A percentile compares a stretch with the other conserved stretches of the same genome.
Conservation (phyloP, 2,113 vertebrate species). For the Syngnathus floridae region DNA sequence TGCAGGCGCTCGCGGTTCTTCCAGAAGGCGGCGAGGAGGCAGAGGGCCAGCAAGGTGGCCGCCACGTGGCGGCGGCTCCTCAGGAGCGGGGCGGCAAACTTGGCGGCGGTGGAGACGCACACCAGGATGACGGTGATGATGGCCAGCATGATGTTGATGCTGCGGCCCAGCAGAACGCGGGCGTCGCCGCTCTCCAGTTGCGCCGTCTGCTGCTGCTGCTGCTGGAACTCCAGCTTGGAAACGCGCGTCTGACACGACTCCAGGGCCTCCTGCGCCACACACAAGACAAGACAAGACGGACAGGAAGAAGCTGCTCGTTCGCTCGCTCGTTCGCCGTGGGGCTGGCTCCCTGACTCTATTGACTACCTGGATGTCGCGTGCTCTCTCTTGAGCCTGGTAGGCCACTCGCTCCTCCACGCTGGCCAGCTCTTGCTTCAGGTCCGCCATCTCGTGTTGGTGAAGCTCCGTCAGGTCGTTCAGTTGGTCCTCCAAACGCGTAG, state of each 20-base stretch:
- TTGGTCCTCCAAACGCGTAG: conserved; percentile 85
- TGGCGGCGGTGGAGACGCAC: conserved; percentile 92
- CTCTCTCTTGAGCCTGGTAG: conserved; percentile 90
- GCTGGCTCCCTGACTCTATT: no score
- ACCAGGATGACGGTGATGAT: conserved; percentile 94
- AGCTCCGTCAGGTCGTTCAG: conserved; percentile 90
- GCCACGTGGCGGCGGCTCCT: conserved; percentile 85
- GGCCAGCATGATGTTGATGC: conserved; percentile 94
- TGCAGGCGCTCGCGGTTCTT: conserved; percentile 88
- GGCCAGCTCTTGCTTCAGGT: conserved; percentile 91
- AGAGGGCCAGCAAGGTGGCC: conserved; percentile 78
- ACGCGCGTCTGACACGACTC: conserved; percentile 93
- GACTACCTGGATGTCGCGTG: conserved; percentile 87
- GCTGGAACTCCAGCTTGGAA: conserved; percentile 93
- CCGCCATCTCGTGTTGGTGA: conserved; percentile 89
- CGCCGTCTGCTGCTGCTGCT: conserved; percentile 94
- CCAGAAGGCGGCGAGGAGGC: conserved; percentile 85
- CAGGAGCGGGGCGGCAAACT: conserved; percentile 87
- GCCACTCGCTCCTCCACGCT: conserved; percentile 94
- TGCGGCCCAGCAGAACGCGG: conserved; percentile 85
- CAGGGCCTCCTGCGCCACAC: conserved; percentile 78
- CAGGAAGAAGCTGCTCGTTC: no score
- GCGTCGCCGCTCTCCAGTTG: conserved; percentile 89
- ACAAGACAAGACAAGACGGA: no score
- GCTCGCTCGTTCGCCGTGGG: no score